Conservation (phyloP, 2,797 vertebrate species). For the Bradypodion pumilum region DNA sequence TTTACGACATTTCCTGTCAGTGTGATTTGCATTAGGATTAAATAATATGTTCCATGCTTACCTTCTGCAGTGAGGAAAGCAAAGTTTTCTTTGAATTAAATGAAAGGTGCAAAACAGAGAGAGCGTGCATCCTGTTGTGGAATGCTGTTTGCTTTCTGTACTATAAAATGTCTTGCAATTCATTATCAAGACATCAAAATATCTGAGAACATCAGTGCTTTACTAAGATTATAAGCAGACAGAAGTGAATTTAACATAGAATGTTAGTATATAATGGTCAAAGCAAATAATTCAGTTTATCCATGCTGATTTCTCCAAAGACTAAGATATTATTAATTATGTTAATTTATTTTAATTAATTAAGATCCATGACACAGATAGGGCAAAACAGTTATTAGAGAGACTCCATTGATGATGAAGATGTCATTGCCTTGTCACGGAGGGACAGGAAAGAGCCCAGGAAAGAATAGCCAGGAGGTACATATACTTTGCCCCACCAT, state of each 20-base stretch:
- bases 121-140: constrained; percentile 36
- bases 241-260: constrained; percentile 50
- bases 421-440: neutral
- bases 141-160: constrained; percentile 36
- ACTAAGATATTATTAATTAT: constrained; percentile 54
- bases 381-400: constrained; percentile 22
- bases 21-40: constrained; percentile 81
- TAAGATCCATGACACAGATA: neutral
- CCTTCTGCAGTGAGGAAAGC: constrained; percentile 51
- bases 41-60: constrained; percentile 78
- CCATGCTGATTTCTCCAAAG: constrained; percentile 53
- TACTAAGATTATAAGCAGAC: constrained; percentile 60
- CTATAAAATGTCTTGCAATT: constrained; percentile 38
- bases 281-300: constrained; percentile 6
- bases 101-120: constrained; percentile 64
- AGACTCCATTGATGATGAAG: neutral
- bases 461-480: neutral
- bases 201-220: constrained; percentile 57
- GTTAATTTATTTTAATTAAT: neutral
- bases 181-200: constrained; percentile 54
- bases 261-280: constrained; percentile 47
- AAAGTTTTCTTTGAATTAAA: constrained; percentile 58
- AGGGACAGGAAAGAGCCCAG: too few relatives aligned
- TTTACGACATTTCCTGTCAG: constrained; percentile 82
- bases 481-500: neutral